Evolutionary conservation across 2,888 invertebrate species (phyloP), one percentile per base, ranked within the genome.

Genomic region (Erebia palarica): DNA sequence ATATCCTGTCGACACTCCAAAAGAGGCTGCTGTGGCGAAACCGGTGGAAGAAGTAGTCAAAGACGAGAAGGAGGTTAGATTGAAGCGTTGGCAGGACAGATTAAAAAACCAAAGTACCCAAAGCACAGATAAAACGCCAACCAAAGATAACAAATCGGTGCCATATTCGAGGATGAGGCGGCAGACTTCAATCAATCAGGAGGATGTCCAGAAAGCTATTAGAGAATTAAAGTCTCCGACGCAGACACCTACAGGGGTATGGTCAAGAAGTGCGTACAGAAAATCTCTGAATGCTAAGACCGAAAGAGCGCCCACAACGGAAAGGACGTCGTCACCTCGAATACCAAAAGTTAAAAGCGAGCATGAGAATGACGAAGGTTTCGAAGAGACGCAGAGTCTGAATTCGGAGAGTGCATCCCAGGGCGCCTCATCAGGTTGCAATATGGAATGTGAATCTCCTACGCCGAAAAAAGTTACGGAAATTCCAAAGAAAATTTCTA

Each of bases 321-420:
- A 92, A 71, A 82, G 91, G 69, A 91, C 90, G 1, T 88, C 86
- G 0, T 90, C 92, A 3, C 91, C 92, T 0, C 91, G 95, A 47
- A 94, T 91, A 73, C 89, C 94, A 0, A 94, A 94, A 84, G 93
- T 94, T 0, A 92, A 91, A 75, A 92, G 89, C 68, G 96, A 96
- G 76, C 95, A 95, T 75, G 97, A 97, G 79, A 96, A 97, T 81
- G 98, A 98, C 83, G 97, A 98, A 93, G 97, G 98, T 10, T 98
- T 98, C 81, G 97, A 98, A 85, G 98, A 98, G 90, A 97, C 97
- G 0, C 97, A 97, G 82, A 97, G 97, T 82, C 92, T 97, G 67
- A 96, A 97, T 80, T 97, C 97, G 0, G 97, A 97, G 84, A 97
- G 97, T 9, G 96, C 97, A 3, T 97, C 97, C 61, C 97, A 97